phyloP scores from a whole-genome alignment of 1,140 invertebrate genomes.

The Muscidifurax raptorellus region DNA sequence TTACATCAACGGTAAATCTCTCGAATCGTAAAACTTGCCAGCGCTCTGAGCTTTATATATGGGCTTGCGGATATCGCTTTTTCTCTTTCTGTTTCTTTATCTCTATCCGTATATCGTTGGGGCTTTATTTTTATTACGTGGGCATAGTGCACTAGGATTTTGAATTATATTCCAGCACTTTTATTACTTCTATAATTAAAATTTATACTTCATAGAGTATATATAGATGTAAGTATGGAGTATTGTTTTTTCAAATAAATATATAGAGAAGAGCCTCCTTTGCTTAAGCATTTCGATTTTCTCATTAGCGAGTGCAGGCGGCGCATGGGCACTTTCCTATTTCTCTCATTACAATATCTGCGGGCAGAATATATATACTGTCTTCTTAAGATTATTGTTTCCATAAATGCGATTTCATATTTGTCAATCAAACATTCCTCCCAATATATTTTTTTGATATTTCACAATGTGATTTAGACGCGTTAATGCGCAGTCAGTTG shows the following conservation, averaged over 20 bases:
- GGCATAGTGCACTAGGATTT: not conserved
- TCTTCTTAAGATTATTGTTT: too few relatives aligned
- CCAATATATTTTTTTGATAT: not conserved
- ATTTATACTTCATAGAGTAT: too few relatives aligned
- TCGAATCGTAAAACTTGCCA: conserved; percentile 51
- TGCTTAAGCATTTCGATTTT: too few relatives aligned
- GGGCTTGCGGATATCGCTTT: not conserved
- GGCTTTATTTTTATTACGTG: not conserved
- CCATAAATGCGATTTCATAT: too few relatives aligned
- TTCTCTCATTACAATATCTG: not conserved
- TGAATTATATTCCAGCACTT: not conserved
- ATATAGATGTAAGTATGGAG: too few relatives aligned
- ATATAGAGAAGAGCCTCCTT: too few relatives aligned
- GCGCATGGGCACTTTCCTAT: not conserved
- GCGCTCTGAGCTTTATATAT: not conserved
- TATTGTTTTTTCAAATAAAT: too few relatives aligned
- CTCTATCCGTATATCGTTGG: not conserved
- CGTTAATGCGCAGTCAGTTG: not conserved
- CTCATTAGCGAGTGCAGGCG: not conserved
- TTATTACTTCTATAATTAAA: not conserved
- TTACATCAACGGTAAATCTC: conserved; percentile 54
- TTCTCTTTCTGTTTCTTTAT: conserved; percentile 13
- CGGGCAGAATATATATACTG: too few relatives aligned
- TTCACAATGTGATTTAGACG: not conserved
- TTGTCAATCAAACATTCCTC: too few relatives aligned